Percentiles rank a stretch among this genome's conserved stretches.
phyloP scores from a whole-genome alignment of 35 echinoderm and acorn worm species.

The Heliocidaris tuberculata region DNA sequence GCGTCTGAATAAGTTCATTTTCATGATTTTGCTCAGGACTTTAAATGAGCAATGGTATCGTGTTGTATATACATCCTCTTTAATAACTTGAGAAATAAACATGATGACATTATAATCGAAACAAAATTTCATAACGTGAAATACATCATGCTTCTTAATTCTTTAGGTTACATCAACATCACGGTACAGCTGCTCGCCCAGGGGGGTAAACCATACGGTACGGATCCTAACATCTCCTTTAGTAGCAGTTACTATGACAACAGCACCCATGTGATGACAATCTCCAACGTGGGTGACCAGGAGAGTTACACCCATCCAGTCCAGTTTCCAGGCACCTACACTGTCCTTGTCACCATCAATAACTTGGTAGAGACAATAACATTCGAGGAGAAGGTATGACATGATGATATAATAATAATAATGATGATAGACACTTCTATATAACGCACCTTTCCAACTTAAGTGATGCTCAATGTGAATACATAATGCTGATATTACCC shows the following conservation, averaged over 20 bases:
- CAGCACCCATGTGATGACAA: conserved; percentile 16
- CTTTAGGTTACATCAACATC: conserved; percentile 24
- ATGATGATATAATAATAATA: background rate
- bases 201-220: background rate
- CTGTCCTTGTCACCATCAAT: conserved; percentile 16
- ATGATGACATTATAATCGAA: no score
- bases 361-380: conserved; percentile 43
- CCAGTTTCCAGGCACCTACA: conserved; percentile 35
- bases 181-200: conserved; percentile 17
- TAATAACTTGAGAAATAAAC: no score
- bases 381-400: conserved; percentile 29
- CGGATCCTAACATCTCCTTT: conserved; percentile 39
- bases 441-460: background rate
- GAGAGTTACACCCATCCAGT: conserved; percentile 26
- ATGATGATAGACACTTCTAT: background rate
- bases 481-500: background rate
- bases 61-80: no score
- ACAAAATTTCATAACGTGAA: no score
- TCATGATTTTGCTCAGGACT: no score
- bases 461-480: background rate
- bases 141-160: background rate
- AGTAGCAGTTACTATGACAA: conserved; percentile 33
- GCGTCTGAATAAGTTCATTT: no score
- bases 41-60: no score
- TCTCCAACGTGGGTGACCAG: background rate